These are phyloP conservation scores for Zosterops lateralis DNA, from an alignment of 2,113 vertebrate genomes.

Conservation along the genomic window DNA sequence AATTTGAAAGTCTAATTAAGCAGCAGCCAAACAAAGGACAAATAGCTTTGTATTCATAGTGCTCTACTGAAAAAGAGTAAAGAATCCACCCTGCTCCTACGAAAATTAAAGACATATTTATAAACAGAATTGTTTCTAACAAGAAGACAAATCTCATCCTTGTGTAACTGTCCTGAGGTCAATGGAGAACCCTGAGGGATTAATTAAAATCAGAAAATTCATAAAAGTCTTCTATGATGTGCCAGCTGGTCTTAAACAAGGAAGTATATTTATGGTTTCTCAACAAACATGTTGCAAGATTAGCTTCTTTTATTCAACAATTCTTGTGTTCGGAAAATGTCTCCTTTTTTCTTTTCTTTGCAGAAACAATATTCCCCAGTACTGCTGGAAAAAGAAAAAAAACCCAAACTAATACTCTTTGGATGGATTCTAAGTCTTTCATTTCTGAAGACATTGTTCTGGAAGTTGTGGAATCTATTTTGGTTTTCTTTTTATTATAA, in stretches of 20 bases:
- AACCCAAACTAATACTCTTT: neutral
- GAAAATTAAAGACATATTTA: slow-evolving; percentile 61
- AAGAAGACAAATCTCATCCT: slow-evolving; percentile 46
- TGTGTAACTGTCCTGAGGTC: slow-evolving; percentile 49
- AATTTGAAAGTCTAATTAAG: neutral
- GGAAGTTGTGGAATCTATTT: neutral
- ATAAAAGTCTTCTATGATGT: slow-evolving; percentile 8
- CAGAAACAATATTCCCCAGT: neutral
- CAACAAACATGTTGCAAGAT: slow-evolving; percentile 47
- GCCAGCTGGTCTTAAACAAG: slow-evolving; percentile 46
- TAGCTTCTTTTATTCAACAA: slow-evolving; percentile 28
- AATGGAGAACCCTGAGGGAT: slow-evolving; percentile 35
- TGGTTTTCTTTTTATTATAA: neutral
- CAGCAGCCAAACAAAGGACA: neutral
- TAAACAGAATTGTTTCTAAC: slow-evolving; percentile 47
- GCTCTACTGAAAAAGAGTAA: neutral
- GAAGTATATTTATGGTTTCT: slow-evolving; percentile 42
- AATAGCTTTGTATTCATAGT: neutral
- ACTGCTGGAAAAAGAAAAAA: neutral
- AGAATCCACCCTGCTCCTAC: slow-evolving; percentile 14
- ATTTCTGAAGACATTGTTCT: neutral
- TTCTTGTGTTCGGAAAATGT: slow-evolving; percentile 17
- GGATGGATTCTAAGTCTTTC: neutral
- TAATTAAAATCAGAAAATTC: slow-evolving; percentile 57
- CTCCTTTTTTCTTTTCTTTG: neutral